Conservation (phyloP, 2,797 vertebrate genomes). For the Myotis findleyi region DNA sequence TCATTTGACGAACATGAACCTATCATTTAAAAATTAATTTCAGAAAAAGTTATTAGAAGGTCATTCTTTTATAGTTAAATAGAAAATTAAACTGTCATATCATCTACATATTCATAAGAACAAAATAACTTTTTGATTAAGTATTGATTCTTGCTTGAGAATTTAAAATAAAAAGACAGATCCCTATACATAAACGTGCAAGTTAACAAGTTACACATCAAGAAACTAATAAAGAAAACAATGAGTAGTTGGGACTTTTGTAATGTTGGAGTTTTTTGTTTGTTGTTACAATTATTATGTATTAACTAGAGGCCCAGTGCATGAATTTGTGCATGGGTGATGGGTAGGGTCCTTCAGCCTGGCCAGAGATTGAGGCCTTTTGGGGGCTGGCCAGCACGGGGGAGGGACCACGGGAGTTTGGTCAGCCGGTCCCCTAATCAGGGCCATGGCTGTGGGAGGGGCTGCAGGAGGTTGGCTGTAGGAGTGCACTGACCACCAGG, state of each 20-base stretch:
- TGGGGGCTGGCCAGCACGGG: too few relatives aligned
- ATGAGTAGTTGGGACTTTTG: neutral
- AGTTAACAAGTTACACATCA: neutral
- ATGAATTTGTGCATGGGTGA: too few relatives aligned
- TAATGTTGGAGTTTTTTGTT: neutral
- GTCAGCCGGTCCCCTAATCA: too few relatives aligned
- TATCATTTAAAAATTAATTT: slow-evolving; percentile 38
- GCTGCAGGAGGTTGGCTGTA: too few relatives aligned
- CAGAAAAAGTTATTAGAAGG: neutral
- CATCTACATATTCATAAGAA: neutral
- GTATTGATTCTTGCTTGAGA: slow-evolving; percentile 40
- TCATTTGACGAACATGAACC: neutral
- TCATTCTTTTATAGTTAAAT: slow-evolving; percentile 20
- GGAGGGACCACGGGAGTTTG: too few relatives aligned
- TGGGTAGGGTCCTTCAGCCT: too few relatives aligned
- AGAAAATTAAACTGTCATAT: slow-evolving; percentile 48
- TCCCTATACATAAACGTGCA: neutral
- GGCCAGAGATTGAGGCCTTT: rapidly evolving
- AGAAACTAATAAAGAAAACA: slow-evolving; percentile 28
- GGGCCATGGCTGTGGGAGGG: too few relatives aligned
- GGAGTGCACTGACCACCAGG: too few relatives aligned
- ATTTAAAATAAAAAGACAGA: slow-evolving; percentile 10
- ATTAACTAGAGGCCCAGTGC: too few relatives aligned
- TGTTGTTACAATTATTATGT: neutral
- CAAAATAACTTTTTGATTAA: neutral